A percentile compares a stretch with the other conserved stretches of the same genome.
phyloP scores from a whole-genome alignment of 2,888 invertebrate genomes.

The Schizotus pectinicornis region DNA sequence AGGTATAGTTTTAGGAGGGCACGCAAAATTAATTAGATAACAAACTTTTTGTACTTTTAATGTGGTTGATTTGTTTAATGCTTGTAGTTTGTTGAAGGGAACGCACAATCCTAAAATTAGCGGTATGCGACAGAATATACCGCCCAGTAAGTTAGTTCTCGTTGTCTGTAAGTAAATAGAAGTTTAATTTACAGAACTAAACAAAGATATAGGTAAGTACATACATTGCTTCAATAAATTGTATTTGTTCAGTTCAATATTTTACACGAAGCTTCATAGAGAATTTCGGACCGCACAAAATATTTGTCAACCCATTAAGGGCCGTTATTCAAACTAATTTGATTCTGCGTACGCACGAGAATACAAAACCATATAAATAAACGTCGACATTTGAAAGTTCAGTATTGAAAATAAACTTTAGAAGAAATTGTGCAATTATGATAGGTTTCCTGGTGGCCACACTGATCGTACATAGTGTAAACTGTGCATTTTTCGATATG shows the following conservation, averaged over 20 bases:
- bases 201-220: constrained; percentile 15
- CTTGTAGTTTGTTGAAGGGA: no score
- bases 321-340: constrained; percentile 27
- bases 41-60: no score
- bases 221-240: constrained; percentile 11
- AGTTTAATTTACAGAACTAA: constrained; percentile 14
- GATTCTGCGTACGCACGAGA: constrained; percentile 5
- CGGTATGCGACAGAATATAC: no score
- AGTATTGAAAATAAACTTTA: no score
- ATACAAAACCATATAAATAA: constrained; percentile 20
- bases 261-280: constrained; percentile 24
- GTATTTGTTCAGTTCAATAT: constrained; percentile 4
- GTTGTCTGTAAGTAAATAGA: constrained; percentile 11
- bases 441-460: constrained; percentile 10
- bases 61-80: no score
- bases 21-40: no score
- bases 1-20: no score
- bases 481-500: constrained; percentile 46
- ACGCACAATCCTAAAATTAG: no score
- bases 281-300: constrained; percentile 23
- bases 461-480: constrained; percentile 2
- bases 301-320: constrained; percentile 30
- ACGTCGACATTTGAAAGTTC: not conserved
- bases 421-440: not conserved
- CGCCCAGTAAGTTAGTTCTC: no score